Base-by-base conservation (phyloP, 2,113 vertebrate genomes). In the Seriola aureovittata region DNA sequence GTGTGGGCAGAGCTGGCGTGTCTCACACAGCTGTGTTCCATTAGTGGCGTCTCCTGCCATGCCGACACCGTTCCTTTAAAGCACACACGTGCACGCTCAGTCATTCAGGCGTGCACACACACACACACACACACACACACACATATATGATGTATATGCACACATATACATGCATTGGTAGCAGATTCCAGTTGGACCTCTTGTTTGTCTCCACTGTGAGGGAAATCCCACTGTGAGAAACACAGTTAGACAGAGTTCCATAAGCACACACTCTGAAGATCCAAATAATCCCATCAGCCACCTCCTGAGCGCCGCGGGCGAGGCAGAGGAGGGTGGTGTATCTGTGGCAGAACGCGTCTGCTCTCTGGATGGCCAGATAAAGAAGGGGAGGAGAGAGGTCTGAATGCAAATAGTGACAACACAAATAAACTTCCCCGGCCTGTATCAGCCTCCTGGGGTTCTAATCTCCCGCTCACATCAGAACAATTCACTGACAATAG, bases 41-140 rank as follows among this genome's bases (percentile, higher is more conserved):
- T 95, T 94, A 94, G 89, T 59, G 82, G 89, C 85, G 75, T 93
- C 93, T 94, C 80, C 86, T 84, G 82, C 90, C 84, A 84, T 91
- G 64, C 88, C 25, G 42, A 79, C 82, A 78, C 81, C 68, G 71
- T 78, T 89, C 79, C 78, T 89, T 67, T 70, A 78, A 74, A 29
- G 40, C 50, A 58, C 66, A 73, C 73, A 52, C 71, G 60, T 21
- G 8, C 46, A 12, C 5, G 11, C 52, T 58, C 54, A 48, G 34
- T 11, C 29, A 55, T 16, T 5, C 75, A 65, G 34, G 8, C 40
- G 9, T 9, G 40, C 40, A 67, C 69, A 34, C 75, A 64, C 55
- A 65, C 67, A 67, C 74, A 50, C 0, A 23, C 23, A 48, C 46
- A 67, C 58, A 59, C 48, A 52, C 25, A 42, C 38, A 34, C n/a